Conservation (phyloP, 2,888 invertebrate genomes). For the Idaea biselata region DNA sequence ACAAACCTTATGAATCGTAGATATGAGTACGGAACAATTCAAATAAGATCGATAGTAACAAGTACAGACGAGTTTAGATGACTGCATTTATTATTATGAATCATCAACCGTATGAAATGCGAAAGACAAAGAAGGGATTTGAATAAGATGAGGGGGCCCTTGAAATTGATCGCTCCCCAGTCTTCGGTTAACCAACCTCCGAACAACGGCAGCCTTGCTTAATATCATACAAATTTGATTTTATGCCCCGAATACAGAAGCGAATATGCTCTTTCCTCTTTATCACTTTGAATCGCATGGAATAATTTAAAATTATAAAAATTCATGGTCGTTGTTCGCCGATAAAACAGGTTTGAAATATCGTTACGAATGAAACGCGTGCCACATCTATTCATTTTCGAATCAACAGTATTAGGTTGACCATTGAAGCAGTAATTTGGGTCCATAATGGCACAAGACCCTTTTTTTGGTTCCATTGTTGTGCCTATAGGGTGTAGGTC, state of each 20-base stretch:
- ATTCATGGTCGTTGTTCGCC: conserved; percentile 13
- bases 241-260: conserved; percentile 31
- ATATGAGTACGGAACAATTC: conserved; percentile 5
- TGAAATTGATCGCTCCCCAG: conserved; percentile 79
- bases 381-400: conserved; percentile 46
- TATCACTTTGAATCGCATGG: background rate
- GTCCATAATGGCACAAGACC: conserved; percentile 66
- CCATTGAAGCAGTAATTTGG: conserved; percentile 68
- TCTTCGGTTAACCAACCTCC: conserved; percentile 71
- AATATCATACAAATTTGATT: conserved; percentile 76
- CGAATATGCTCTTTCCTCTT: background rate
- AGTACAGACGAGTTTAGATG: conserved; percentile 17
- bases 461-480: conserved; percentile 72
- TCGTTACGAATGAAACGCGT: conserved; percentile 42
- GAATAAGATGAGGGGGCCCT: conserved; percentile 72
- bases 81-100: conserved; percentile 60
- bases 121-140: conserved; percentile 77
- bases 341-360: conserved; percentile 39
- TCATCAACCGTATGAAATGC: conserved; percentile 68
- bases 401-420: conserved; percentile 57
- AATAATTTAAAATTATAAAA: background rate
- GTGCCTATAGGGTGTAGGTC: conserved; percentile 69
- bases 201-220: conserved; percentile 54
- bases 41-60: conserved; percentile 19
- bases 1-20: conserved; percentile 1